Evolutionary conservation across 2,113 vertebrate genomes (phyloP), one percentile per base, ranked within the genome.

Genomic region (Scomber japonicus): DNA sequence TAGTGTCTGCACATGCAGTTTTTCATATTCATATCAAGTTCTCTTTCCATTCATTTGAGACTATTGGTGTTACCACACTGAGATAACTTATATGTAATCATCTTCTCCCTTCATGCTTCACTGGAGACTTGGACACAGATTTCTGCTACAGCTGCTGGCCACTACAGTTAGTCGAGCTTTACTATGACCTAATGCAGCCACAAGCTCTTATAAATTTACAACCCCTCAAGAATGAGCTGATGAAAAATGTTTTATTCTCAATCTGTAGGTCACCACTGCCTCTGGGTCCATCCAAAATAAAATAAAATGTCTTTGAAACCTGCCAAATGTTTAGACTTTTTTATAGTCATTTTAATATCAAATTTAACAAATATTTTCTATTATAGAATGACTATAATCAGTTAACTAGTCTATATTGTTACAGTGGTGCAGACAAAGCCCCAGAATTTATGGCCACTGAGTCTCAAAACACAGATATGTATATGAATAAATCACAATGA

Each of bases 1-100:
- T 59, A 68, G 53, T 40, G 70, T 4, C 0, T 63, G 11, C 54
- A 54, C 30, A 45, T 53, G 40, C 31, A 16, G 15, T 19, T 74
- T 83, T 89, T 84, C 53, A 82, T 79, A 89, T 82, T 86, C 63
- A 73, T 59, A 72, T 79, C 48, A 76, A 77, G 40, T 82, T 64
- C 27, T 24, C 24, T 69, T 79, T 49, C 73, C 27, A 78, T 88
- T 82, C 55, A 84, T 89, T 65, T 64, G 27, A 84, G 48, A 83
- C 73, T 56, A 75, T 60, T 88, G 54, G 60, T 61, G 11, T 65
- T 77, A 67, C 65, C 75, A 68, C 56, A 49, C 63, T 11, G 61
- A 70, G 82, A 84, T 84, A 84, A 83, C 80, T 76, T 83, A 21
- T 62, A 78, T 65, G 77, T 78, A 90, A 88, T 91, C 66, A 88